A percentile compares a stretch with the other conserved stretches of the same genome.
Evolutionary conservation across 2,797 vertebrate genomes (phyloP).

Genomic region (Xyrichtys novacula): DNA sequence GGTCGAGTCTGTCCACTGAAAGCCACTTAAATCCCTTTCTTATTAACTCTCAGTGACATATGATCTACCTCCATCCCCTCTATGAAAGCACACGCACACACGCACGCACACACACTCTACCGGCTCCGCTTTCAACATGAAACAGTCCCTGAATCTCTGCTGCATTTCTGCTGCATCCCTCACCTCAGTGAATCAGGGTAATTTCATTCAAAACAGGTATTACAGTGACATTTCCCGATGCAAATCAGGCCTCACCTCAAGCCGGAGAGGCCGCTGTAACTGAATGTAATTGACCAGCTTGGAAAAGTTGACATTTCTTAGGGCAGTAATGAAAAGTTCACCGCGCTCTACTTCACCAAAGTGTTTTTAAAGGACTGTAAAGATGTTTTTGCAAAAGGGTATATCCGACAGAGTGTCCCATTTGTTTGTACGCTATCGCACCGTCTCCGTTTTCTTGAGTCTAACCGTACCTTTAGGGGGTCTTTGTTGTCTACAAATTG

Average conservation of each 20-base stretch:
- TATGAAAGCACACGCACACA: background rate
- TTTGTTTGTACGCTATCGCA: too few relatives aligned
- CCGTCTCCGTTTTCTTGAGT: too few relatives aligned
- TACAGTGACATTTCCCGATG: constrained; percentile 47
- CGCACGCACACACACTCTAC: constrained; percentile 5
- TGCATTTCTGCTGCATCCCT: background rate
- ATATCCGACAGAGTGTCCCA: too few relatives aligned
- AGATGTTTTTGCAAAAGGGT: background rate
- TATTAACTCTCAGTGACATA: constrained; percentile 77
- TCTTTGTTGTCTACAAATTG: too few relatives aligned
- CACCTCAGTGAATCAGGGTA: background rate
- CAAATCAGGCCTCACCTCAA: constrained; percentile 21
- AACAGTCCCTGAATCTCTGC: constrained; percentile 2
- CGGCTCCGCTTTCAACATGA: constrained; percentile 52
- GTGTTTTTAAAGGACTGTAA: background rate
- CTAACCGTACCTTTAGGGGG: too few relatives aligned
- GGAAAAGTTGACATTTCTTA: constrained; percentile 29
- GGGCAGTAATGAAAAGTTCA: constrained; percentile 22
- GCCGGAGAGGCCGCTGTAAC: constrained; percentile 13
- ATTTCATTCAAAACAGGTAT: constrained; percentile 21
- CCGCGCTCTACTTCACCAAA: background rate
- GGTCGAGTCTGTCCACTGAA: constrained; percentile 48
- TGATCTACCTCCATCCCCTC: constrained; percentile 59
- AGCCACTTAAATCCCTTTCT: constrained; percentile 81
- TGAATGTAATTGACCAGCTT: constrained; percentile 27